These are phyloP conservation scores for Dendrolimus punctatus DNA, from an alignment of 1,140 invertebrate genomes.

Conservation along the genomic window DNA sequence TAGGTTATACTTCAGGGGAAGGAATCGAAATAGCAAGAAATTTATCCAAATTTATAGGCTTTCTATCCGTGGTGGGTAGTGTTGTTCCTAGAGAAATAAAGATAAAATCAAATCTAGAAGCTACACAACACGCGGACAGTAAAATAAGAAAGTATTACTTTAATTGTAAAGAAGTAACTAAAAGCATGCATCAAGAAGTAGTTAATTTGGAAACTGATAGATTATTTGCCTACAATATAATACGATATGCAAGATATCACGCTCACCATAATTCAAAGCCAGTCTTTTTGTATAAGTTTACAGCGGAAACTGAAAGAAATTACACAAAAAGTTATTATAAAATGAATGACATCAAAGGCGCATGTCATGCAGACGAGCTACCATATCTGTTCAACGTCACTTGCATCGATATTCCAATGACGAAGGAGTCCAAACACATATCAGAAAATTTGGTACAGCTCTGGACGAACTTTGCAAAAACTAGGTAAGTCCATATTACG, in stretches of 20 bases:
- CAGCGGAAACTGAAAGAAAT: constrained; percentile 51
- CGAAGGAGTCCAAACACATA: constrained; percentile 33
- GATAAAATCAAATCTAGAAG: constrained; percentile 26
- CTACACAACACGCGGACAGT: constrained; percentile 23
- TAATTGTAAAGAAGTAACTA: constrained; percentile 25
- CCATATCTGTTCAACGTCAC: constrained; percentile 52
- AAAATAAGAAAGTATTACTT: constrained; percentile 49
- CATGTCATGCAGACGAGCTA: constrained; percentile 59
- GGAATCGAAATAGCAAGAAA: constrained; percentile 52
- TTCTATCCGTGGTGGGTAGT: constrained; percentile 19
- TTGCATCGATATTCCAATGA: constrained; percentile 37
- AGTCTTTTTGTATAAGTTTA: constrained; percentile 54
- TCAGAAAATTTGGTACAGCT: constrained; percentile 38
- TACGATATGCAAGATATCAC: constrained; percentile 43
- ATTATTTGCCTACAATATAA: constrained; percentile 47
- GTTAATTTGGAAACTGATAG: constrained; percentile 40
- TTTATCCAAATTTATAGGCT: constrained; percentile 21
- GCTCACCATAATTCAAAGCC: constrained; percentile 21
- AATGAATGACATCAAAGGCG: constrained; percentile 41
- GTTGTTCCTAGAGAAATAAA: constrained; percentile 58
- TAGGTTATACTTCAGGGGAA: constrained; percentile 53
- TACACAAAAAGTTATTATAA: constrained; percentile 46
- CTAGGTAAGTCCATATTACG: constrained; percentile 35
- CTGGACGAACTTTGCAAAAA: constrained; percentile 50
- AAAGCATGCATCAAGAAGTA: constrained; percentile 29